Conservation (phyloP, 2,888 invertebrate genomes). For the Druceiella hillmani region DNA sequence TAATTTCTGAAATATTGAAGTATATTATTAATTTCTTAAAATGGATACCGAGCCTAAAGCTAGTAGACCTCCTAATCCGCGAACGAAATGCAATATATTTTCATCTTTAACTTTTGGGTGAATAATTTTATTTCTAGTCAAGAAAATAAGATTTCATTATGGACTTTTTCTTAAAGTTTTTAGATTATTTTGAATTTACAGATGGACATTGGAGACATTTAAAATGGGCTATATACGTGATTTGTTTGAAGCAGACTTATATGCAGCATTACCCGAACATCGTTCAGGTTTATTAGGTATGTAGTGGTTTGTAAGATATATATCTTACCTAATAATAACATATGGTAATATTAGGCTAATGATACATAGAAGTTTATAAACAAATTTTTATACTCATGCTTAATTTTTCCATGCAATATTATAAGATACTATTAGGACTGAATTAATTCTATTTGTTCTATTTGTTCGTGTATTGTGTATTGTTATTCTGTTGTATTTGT, state of each 20-base stretch:
- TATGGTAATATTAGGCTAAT: too few species aligned
- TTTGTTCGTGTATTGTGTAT: too few species aligned
- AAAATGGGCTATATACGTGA: constrained; percentile 62
- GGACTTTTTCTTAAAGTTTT: constrained; percentile 7
- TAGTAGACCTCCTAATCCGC: constrained; percentile 41
- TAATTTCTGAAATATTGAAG: too few species aligned
- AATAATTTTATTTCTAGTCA: constrained; percentile 22
- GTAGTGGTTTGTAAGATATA: too few species aligned
- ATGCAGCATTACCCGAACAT: constrained; percentile 63
- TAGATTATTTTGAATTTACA: constrained; percentile 31
- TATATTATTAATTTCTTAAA: constrained; percentile 11
- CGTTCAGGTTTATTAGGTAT: constrained; percentile 52
- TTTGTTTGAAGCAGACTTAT: constrained; percentile 60
- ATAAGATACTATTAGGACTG: too few species aligned
- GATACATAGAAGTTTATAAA: too few species aligned
- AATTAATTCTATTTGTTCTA: too few species aligned
- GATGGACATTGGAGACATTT: constrained; percentile 67
- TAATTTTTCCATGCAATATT: too few species aligned
- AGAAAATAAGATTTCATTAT: constrained; percentile 4
- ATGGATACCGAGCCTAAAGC: constrained; percentile 47
- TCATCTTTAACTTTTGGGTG: constrained; percentile 53
- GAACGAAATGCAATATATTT: constrained; percentile 47
- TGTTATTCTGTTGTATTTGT: too few species aligned
- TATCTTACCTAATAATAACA: too few species aligned
- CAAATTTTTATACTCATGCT: too few species aligned